phyloP scores from a whole-genome alignment of 2,888 invertebrate genomes.

The Achlya flavicornis region DNA sequence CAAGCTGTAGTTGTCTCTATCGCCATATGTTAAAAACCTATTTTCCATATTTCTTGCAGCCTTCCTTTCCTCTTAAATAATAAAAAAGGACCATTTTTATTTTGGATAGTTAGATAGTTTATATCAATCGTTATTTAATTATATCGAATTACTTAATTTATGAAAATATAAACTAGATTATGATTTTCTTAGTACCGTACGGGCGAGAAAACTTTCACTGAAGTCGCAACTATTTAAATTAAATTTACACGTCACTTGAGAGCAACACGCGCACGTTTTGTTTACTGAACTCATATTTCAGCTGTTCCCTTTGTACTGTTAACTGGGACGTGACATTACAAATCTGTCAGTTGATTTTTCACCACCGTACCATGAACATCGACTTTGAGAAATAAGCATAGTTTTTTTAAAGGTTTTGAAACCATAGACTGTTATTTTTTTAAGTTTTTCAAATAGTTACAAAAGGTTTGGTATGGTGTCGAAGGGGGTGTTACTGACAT shows the following conservation, averaged over 20 bases:
- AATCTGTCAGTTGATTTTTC: constrained; percentile 60
- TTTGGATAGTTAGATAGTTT: background rate
- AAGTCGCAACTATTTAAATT: constrained; percentile 61
- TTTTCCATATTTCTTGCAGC: too few species aligned
- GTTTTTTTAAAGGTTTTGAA: constrained; percentile 26
- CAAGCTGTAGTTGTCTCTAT: too few species aligned
- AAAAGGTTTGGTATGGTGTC: constrained; percentile 51
- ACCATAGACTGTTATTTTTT: constrained; percentile 14
- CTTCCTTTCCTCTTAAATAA: too few species aligned
- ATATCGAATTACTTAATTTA: background rate
- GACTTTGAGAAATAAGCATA: constrained; percentile 21
- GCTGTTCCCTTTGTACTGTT: constrained; percentile 64
- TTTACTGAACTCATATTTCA: constrained; percentile 73
- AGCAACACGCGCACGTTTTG: constrained; percentile 56
- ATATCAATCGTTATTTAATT: too few species aligned
- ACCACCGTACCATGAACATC: constrained; percentile 55
- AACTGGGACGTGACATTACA: constrained; percentile 61
- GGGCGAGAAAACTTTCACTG: constrained; percentile 45
- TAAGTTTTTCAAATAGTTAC: background rate
- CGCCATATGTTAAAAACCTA: too few species aligned
- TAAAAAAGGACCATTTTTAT: too few species aligned
- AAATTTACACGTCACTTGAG: constrained; percentile 68
- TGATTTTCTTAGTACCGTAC: background rate
- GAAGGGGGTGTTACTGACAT: constrained; percentile 54
- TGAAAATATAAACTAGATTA: background rate